phyloP scores from a whole-genome alignment of 2,888 invertebrate species.

The Ptychoptera contaminata region DNA sequence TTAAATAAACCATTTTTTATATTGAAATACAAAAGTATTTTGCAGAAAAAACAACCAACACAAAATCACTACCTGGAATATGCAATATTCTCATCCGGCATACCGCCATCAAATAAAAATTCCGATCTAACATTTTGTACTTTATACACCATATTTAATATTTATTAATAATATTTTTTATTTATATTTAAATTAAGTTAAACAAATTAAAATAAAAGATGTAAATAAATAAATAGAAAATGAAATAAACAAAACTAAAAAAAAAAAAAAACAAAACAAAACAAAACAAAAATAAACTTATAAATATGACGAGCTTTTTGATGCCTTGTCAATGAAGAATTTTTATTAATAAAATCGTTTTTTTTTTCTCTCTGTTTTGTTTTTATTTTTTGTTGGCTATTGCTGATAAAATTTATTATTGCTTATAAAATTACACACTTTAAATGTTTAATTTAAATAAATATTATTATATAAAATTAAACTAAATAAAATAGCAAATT shows the following conservation, averaged over 20 bases:
- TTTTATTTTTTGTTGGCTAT: too few relatives aligned
- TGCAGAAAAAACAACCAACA: background rate
- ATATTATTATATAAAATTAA: too few relatives aligned
- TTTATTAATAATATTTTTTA: background rate
- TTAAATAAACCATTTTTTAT: background rate
- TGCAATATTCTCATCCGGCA: constrained; percentile 3
- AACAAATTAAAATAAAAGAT: background rate
- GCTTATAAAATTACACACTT: too few relatives aligned
- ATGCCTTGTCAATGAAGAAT: too few relatives aligned
- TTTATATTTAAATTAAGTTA: background rate
- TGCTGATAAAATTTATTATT: too few relatives aligned
- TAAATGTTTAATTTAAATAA: too few relatives aligned
- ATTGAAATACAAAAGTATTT: background rate
- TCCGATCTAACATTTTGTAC: constrained; percentile 2
- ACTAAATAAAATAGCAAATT: too few relatives aligned
- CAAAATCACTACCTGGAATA: constrained; percentile 1
- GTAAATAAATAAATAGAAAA: background rate
- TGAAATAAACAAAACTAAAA: background rate
- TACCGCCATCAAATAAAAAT: constrained; percentile 1
- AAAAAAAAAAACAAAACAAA: background rate
- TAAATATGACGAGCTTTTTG: too few relatives aligned
- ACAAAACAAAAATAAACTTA: too few relatives aligned
- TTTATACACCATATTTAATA: background rate
- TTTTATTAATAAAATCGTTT: too few relatives aligned
- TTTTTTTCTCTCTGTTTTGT: too few relatives aligned